These are phyloP conservation scores for Ferrisia virgata DNA, from an alignment of 2,888 invertebrate genomes.

Conservation along the genomic window DNA sequence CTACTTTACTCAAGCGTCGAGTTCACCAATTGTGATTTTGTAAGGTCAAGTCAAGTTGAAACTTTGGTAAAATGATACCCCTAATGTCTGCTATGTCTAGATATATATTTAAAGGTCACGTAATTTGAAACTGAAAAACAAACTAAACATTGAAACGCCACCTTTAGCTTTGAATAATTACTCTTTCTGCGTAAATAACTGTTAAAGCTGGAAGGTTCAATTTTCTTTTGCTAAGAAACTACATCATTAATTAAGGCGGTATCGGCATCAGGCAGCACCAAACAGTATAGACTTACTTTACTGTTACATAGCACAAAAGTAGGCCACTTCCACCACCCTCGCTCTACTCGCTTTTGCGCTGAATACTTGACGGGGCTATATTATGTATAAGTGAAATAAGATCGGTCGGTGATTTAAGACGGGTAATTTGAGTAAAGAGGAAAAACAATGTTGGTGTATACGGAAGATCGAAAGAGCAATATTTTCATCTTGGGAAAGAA, in stretches of 20 bases:
- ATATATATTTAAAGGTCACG: no score
- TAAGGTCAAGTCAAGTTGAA: no score
- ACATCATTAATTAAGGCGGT: neutral
- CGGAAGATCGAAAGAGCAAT: neutral
- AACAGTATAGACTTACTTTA: neutral
- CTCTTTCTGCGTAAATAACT: neutral
- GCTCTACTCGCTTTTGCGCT: no score
- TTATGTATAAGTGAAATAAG: neutral
- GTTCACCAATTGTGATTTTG: no score
- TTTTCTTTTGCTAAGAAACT: neutral
- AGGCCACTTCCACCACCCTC: neutral
- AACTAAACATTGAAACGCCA: no score
- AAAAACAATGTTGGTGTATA: neutral
- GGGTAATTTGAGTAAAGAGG: neutral
- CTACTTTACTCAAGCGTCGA: no score
- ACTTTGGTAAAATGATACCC: no score
- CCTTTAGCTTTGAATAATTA: neutral
- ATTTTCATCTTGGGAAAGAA: neutral
- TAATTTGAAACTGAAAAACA: no score
- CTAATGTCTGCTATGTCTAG: no score
- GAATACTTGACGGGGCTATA: no score
- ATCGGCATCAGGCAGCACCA: neutral
- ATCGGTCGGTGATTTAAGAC: slow-evolving; percentile 13
- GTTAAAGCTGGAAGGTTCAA: neutral
- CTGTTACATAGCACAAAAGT: neutral